Evolutionary conservation across 2,113 vertebrate genomes (phyloP), one percentile per base, ranked within the genome.

Genomic region (Zosterops borbonicus): DNA sequence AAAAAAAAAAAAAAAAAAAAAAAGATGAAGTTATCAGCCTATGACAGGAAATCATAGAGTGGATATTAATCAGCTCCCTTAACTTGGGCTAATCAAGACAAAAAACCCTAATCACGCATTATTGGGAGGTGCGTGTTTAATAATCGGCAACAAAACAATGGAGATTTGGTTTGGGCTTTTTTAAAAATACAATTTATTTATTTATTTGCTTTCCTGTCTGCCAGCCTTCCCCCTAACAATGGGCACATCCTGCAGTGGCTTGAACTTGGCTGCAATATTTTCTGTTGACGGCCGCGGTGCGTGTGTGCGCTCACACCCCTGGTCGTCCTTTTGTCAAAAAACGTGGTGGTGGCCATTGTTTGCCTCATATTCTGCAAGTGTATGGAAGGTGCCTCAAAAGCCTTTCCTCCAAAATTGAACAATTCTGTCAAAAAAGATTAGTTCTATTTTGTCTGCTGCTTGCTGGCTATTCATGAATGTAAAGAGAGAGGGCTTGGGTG

Each of bases 361-460:
- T 96, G 96, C 49, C 97, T 96, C 97, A 96, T 98, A 97, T 97
- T 98, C 96, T 96, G 97, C 97, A 95, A 97, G 95, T 91, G 97
- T 39, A 96, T 97, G 97, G 96, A 98, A 95, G 97, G 97, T 95
- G 91, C 93, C 97, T 98, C 98, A 97, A 98, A 98, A 98, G 98
- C 97, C 97, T 97, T 97, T 97, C 97, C 98, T 97, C 98, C 92
- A 98, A 98, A 98, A 98, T 98, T 98, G 98, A 98, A 98, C 98
- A 98, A 98, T 98, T 98, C 98, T 98, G 98, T 98, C 98, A 98
- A 98, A 98, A 98, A 98, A 98, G 98, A 98, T 98, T 98, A 98
- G 98, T 98, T 98, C 98, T 98, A 97, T 98, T 98, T 98, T 98
- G 98, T 98, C 98, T 98, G 98, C 98, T 98, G 97, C 97, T 98